phyloP scores from a whole-genome alignment of 1,140 invertebrate species.

The Antheraea pernyi region DNA sequence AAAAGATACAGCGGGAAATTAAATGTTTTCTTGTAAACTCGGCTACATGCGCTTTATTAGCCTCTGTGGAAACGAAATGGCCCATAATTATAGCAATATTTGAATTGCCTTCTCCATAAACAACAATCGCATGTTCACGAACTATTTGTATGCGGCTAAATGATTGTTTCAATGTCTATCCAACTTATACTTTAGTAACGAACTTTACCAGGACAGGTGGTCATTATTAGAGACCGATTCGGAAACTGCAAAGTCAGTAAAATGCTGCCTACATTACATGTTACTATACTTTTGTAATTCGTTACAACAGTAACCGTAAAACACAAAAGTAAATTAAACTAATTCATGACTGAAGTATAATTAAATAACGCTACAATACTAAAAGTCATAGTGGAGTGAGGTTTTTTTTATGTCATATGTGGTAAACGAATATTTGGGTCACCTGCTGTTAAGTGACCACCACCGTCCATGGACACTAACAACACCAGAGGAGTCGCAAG shows the following conservation, averaged over 20 bases:
- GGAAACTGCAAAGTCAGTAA: background rate
- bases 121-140: constrained; percentile 54
- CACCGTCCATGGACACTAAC: too few species aligned
- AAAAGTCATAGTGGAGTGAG: too few species aligned
- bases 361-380: too few species aligned
- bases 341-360: too few species aligned
- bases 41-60: constrained; percentile 49
- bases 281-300: background rate
- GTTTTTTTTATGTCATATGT: too few species aligned
- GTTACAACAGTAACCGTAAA: too few species aligned
- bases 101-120: constrained; percentile 57
- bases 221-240: background rate
- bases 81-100: constrained; percentile 59
- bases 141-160: constrained; percentile 48
- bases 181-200: constrained; percentile 17
- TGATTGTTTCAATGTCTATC: constrained; percentile 43
- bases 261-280: background rate
- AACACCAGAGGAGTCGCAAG: too few species aligned
- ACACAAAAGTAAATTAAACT: too few species aligned
- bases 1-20: constrained; percentile 23
- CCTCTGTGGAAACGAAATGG: constrained; percentile 51
- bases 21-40: constrained; percentile 40
- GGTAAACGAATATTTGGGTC: too few species aligned
- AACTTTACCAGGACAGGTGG: background rate
- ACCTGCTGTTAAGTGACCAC: too few species aligned